Percentiles rank a stretch among this genome's conserved stretches.
Evolutionary conservation across 1,140 invertebrate species (phyloP).

Genomic region (Zaprionus inermis): DNA sequence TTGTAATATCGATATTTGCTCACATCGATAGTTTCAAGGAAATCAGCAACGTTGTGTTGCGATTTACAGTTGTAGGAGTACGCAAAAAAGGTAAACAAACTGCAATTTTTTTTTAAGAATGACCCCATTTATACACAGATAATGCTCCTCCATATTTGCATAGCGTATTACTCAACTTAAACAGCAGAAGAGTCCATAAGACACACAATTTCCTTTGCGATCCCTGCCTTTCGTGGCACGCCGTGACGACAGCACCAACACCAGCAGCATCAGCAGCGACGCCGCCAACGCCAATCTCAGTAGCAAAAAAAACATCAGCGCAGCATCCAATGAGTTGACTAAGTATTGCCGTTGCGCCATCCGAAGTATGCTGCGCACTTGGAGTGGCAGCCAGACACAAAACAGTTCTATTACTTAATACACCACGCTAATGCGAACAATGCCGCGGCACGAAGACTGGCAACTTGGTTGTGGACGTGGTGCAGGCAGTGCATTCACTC

Average conservation of each 20-base stretch:
- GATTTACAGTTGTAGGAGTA: not conserved
- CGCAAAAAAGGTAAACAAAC: not conserved
- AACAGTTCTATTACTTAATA: slow-evolving; percentile 82
- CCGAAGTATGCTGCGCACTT: slow-evolving; percentile 24
- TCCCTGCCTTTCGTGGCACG: slow-evolving; percentile 26
- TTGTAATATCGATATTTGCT: not conserved
- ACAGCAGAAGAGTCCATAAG: slow-evolving; percentile 4
- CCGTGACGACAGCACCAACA: slow-evolving; percentile 37
- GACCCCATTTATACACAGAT: slow-evolving; percentile 1
- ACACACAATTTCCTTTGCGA: slow-evolving; percentile 1
- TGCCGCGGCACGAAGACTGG: slow-evolving; percentile 61
- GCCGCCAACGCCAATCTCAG: slow-evolving; percentile 10
- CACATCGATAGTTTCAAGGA: not conserved
- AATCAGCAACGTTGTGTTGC: not conserved
- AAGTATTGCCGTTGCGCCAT: slow-evolving; percentile 54
- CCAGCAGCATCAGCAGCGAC: slow-evolving; percentile 23
- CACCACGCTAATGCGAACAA: slow-evolving; percentile 77
- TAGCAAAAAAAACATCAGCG: slow-evolving; percentile 4
- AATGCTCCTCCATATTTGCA: not conserved
- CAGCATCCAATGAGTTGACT: slow-evolving; percentile 35
- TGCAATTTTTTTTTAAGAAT: not conserved
- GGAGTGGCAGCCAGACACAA: slow-evolving; percentile 50
- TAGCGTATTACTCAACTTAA: slow-evolving; percentile 9
- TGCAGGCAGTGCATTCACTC: slow-evolving; percentile 35
- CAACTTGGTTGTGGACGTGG: not conserved